These are phyloP conservation scores for Halcyon smyrnensis DNA, from an alignment of 2,797 vertebrate genomes.

Conservation along the genomic window DNA sequence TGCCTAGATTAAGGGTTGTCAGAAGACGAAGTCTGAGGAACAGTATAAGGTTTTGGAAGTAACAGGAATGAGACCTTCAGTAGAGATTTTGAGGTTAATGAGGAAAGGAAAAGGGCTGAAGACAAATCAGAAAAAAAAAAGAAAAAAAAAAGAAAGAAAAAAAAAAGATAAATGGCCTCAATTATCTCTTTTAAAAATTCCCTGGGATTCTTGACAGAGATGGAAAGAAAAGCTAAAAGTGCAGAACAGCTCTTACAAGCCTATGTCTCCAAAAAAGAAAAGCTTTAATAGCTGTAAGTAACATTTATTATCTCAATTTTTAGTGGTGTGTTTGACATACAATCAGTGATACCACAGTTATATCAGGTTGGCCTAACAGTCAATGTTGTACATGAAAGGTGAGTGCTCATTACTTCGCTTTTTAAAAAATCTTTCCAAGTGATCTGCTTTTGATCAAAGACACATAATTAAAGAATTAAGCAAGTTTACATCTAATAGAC, in stretches of 20 bases:
- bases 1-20: conserved; percentile 32
- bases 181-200: conserved; percentile 58
- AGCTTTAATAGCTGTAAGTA: conserved; percentile 39
- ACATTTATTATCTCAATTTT: conserved; percentile 50
- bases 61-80: conserved; percentile 20
- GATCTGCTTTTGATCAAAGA: conserved; percentile 70
- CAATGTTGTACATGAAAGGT: conserved; percentile 23
- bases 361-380: conserved; percentile 22
- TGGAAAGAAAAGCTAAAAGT: conserved; percentile 35
- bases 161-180: conserved; percentile 1
- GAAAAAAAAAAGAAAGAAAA: background rate
- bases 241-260: background rate
- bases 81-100: conserved; percentile 46
- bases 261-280: background rate
- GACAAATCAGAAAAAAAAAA: background rate
- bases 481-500: conserved; percentile 70
- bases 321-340: background rate
- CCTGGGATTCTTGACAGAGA: conserved; percentile 29
- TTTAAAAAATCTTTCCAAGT: conserved; percentile 54
- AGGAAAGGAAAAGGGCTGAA: background rate
- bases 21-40: conserved; percentile 13
- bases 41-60: background rate
- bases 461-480: conserved; percentile 74
- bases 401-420: conserved; percentile 16
- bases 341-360: conserved; percentile 1